Percentiles rank a stretch among this genome's conserved stretches.
These are phyloP conservation scores for Poliocrania exsul DNA, from an alignment of 2,797 vertebrate species.

Conservation along the genomic window DNA sequence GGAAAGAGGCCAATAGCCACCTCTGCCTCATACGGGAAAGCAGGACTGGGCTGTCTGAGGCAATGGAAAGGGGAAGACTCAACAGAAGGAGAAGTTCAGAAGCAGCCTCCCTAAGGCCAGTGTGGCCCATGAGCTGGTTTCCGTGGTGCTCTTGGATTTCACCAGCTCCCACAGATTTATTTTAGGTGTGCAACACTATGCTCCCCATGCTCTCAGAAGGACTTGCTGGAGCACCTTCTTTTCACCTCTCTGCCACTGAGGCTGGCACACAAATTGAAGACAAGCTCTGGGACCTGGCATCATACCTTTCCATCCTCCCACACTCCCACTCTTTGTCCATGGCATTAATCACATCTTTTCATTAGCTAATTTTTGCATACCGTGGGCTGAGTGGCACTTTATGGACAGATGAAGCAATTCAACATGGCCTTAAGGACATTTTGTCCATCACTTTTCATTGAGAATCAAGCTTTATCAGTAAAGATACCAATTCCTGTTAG, in stretches of 20 bases:
- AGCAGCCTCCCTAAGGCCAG: neutral
- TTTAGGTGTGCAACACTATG: neutral
- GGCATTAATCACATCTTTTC: neutral
- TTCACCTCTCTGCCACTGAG: neutral
- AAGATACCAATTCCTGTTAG: neutral
- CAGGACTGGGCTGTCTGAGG: neutral
- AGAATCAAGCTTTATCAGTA: neutral
- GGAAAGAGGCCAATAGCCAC: neutral
- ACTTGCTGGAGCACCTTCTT: neutral
- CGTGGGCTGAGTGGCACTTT: neutral
- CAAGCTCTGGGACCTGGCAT: neutral
- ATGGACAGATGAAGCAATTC: neutral
- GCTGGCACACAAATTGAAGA: fast-evolving
- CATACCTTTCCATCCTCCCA: neutral
- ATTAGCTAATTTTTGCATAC: neutral
- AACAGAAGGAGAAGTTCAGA: neutral
- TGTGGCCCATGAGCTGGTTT: neutral
- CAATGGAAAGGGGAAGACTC: neutral
- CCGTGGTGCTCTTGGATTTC: neutral
- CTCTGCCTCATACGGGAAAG: neutral
- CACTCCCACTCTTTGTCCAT: neutral
- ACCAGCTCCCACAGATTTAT: neutral
- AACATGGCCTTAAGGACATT: neutral
- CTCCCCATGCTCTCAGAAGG: neutral
- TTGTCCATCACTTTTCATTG: neutral